Evolutionary conservation across 1,140 invertebrate genomes (phyloP), one percentile per base, ranked within the genome.

Genomic region (Drosophila malerkotliana): DNA sequence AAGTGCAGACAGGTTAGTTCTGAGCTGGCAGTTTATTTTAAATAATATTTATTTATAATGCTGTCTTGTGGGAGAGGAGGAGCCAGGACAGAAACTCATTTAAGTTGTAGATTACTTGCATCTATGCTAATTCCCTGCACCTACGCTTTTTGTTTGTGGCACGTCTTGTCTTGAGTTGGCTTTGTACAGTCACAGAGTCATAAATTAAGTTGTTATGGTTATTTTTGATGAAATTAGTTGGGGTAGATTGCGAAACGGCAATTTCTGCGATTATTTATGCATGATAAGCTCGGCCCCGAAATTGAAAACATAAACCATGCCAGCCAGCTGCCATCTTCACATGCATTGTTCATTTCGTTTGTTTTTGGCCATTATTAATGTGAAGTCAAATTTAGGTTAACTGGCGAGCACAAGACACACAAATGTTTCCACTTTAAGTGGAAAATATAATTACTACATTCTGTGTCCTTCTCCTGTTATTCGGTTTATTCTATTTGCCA

Each of bases 1-100:
- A 83, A 81, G 82, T 87, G 82, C 78, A 87, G 83, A 87, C 82
- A 88, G 83, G 82, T 87, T 88, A 82, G 82, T 87, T 74, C 60
- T 72, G 74, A 82, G 74, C 78, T 82, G 71, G 73, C 78, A 87
- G 82, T 87, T 85, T 87, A 75, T 82, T 87, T 87, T 72, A 79
- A 88, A 87, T 87, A 76, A 82, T 87, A 87, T 87, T 87, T 87
- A 87, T 82, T 87, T 88, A 87, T 87, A 79, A 88, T 78, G 72
- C 56, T 66, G 69, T 72, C 79, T 67, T 71, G 47, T 24, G 26
- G 48, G 28, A 34, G 44, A 34, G 58, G 28, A 15, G 32, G 10
- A 9, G 18, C 28, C 39, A 53, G 26, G 21, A 39, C 51, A 48
- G 53, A 77, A 81, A 78, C 82, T 85, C 74, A 85, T 85, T 82